These are phyloP conservation scores for Ophioninae sp. DNA, from an alignment of 2,888 invertebrate genomes.

Conservation along the genomic window DNA sequence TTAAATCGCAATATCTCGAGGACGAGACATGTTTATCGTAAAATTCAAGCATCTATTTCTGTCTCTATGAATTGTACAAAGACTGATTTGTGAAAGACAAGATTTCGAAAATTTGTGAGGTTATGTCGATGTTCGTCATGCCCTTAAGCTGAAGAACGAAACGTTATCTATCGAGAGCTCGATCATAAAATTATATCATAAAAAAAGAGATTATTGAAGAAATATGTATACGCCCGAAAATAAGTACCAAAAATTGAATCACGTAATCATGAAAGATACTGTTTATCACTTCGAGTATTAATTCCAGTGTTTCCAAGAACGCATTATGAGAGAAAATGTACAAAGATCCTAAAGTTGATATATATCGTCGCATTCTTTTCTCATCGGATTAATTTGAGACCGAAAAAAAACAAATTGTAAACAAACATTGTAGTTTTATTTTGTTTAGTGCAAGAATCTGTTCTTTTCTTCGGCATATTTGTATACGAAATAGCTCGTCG, in stretches of 20 bases:
- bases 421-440: background rate
- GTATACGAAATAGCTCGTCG: background rate
- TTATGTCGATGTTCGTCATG: too few species aligned
- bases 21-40: too few species aligned
- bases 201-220: background rate
- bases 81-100: too few species aligned
- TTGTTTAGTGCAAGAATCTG: background rate
- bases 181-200: too few species aligned
- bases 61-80: too few species aligned
- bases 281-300: background rate
- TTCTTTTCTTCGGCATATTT: background rate
- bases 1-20: too few species aligned
- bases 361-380: background rate
- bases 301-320: background rate
- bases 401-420: background rate
- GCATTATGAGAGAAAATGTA: background rate
- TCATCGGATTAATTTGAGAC: background rate
- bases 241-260: background rate
- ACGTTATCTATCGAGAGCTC: too few species aligned
- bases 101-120: too few species aligned
- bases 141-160: too few species aligned
- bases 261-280: background rate
- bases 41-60: too few species aligned
- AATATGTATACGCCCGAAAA: background rate
- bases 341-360: background rate